Percentiles rank a stretch among this genome's conserved stretches.
Conservation (phyloP, 2,797 vertebrate species). For the Falco rusticolus region DNA sequence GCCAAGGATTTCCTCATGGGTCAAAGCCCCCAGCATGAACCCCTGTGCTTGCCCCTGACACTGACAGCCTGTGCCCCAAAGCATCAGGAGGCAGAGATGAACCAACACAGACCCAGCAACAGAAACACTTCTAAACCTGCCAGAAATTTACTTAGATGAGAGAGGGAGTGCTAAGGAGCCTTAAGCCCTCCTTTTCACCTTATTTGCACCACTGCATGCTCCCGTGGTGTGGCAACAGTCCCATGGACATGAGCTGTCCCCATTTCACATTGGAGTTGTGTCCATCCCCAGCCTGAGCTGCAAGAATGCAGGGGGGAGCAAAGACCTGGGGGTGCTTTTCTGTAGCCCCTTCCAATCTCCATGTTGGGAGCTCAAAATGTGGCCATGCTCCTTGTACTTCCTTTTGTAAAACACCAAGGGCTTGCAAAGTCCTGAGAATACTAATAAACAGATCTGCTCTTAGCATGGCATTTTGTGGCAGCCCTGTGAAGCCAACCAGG, state of each 20-base stretch:
- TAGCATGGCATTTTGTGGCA: neutral
- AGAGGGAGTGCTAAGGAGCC: neutral
- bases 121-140: neutral
- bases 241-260: neutral
- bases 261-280: neutral
- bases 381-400: neutral
- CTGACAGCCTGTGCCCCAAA: neutral
- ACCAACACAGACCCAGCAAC: neutral
- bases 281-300: neutral
- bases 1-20: neutral
- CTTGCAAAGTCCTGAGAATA: neutral
- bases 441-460: neutral
- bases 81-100: neutral
- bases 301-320: neutral
- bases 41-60: neutral
- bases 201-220: neutral
- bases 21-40: accelerated
- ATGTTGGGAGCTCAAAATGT: accelerated
- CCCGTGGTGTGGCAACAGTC: too few species aligned
- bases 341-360: neutral
- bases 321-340: accelerated
- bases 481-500: neutral
- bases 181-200: neutral
- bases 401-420: neutral
- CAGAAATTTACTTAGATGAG: neutral